Percentiles rank a stretch among this genome's conserved stretches.
Conservation (phyloP, 2,888 invertebrate genomes). For the Nephrotoma flavescens region DNA sequence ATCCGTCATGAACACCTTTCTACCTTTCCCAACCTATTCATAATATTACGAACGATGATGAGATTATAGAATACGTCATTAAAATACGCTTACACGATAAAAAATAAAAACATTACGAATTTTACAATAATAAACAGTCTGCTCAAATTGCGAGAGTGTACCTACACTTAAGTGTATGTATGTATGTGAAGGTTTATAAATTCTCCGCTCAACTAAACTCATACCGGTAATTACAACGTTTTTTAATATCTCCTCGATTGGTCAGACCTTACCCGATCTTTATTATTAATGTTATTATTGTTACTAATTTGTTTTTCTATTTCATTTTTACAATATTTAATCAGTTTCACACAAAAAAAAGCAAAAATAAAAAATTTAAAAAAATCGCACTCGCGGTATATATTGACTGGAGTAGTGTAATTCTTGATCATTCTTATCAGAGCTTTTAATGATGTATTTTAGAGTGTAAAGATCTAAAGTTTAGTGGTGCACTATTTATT, state of each 20-base stretch:
- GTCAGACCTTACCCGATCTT: not conserved
- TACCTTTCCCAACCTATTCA: too few species aligned
- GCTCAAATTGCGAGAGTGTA: too few species aligned
- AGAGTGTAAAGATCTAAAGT: not conserved
- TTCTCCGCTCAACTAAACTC: not conserved
- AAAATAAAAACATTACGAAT: too few species aligned
- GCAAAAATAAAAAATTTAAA: not conserved
- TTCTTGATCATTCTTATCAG: not conserved
- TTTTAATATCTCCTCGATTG: not conserved
- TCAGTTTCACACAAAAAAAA: not conserved
- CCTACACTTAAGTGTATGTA: too few species aligned
- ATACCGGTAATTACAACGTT: not conserved
- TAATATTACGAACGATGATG: too few species aligned
- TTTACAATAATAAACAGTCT: too few species aligned
- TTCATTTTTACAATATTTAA: not conserved
- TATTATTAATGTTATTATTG: not conserved
- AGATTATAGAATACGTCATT: too few species aligned
- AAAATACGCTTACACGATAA: too few species aligned
- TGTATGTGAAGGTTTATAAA: not conserved
- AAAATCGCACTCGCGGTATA: not conserved
- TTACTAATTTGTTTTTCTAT: not conserved
- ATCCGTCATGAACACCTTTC: too few species aligned
- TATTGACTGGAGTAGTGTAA: not conserved
- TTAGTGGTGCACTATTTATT: not conserved
- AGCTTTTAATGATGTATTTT: not conserved